Conservation (phyloP, 1,140 invertebrate species). For the Drosophila parabipectinata region DNA sequence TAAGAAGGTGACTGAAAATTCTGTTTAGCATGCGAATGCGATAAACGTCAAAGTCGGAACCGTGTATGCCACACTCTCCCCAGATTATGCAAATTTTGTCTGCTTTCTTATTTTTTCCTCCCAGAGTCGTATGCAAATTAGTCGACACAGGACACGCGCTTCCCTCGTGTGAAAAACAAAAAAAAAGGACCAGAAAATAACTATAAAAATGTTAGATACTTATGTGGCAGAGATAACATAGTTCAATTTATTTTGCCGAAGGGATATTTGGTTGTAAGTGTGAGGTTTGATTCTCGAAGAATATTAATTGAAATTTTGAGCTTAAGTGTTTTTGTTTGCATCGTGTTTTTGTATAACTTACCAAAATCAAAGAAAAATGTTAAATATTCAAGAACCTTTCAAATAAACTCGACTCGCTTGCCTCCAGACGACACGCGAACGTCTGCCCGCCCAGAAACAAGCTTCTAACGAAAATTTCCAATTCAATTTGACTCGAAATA, state of each 20-base stretch:
- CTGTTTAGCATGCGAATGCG: slow-evolving; percentile 55
- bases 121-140: slow-evolving; percentile 53
- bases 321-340: too few relatives aligned
- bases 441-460: too few relatives aligned
- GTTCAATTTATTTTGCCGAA: slow-evolving; percentile 17
- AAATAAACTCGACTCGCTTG: slow-evolving; percentile 20
- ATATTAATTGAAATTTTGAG: too few relatives aligned
- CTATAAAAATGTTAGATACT: slow-evolving; percentile 7
- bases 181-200: not conserved
- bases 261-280: not conserved
- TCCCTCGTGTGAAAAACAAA: slow-evolving; percentile 30
- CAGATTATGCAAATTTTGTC: slow-evolving; percentile 63
- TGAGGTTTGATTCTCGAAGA: too few relatives aligned
- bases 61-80: slow-evolving; percentile 17
- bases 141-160: slow-evolving; percentile 33
- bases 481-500: slow-evolving; percentile 29
- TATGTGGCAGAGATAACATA: slow-evolving; percentile 9
- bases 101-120: slow-evolving; percentile 11
- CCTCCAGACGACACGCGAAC: slow-evolving; percentile 29
- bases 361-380: slow-evolving; percentile 2
- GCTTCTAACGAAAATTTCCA: slow-evolving; percentile 30
- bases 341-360: not conserved
- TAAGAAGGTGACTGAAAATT: slow-evolving; percentile 27
- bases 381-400: slow-evolving; percentile 5
- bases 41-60: slow-evolving; percentile 30